phyloP scores from a whole-genome alignment of 2,113 vertebrate genomes.

The Sinocyclocheilus rhinocerous region DNA sequence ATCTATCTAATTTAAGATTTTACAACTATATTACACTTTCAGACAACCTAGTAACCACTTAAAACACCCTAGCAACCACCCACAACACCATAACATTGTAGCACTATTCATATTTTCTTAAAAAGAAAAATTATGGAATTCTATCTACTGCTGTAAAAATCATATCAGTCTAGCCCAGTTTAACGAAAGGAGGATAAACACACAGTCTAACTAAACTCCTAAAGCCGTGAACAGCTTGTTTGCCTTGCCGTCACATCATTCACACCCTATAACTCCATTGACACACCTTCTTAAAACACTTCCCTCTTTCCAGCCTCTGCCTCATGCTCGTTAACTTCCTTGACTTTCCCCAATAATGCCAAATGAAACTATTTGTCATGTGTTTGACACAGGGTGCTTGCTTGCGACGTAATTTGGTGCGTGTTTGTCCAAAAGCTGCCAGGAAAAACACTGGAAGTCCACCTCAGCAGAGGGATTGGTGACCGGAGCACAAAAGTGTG shows the following conservation, averaged over 20 bases:
- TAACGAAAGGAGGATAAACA: background rate
- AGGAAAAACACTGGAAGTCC: constrained; percentile 65
- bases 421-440: constrained; percentile 60
- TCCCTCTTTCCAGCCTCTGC: constrained; percentile 57
- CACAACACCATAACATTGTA: too few species aligned
- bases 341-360: constrained; percentile 65
- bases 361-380: constrained; percentile 65
- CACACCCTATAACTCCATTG: constrained; percentile 44
- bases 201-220: constrained; percentile 3
- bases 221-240: constrained; percentile 41
- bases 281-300: constrained; percentile 47
- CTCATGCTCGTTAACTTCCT: constrained; percentile 57
- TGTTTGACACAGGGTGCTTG: constrained; percentile 56
- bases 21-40: too few species aligned
- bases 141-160: background rate
- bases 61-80: background rate
- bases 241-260: constrained; percentile 49
- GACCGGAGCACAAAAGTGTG: constrained; percentile 50
- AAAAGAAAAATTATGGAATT: too few species aligned
- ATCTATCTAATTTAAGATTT: too few species aligned
- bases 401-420: constrained; percentile 56
- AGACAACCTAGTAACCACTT: background rate
- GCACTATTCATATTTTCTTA: too few species aligned
- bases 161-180: background rate
- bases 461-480: constrained; percentile 48